A percentile compares a stretch with the other conserved stretches of the same genome.
These are phyloP conservation scores for Ispidina picta DNA, from an alignment of 2,797 vertebrate genomes.

Conservation along the genomic window DNA sequence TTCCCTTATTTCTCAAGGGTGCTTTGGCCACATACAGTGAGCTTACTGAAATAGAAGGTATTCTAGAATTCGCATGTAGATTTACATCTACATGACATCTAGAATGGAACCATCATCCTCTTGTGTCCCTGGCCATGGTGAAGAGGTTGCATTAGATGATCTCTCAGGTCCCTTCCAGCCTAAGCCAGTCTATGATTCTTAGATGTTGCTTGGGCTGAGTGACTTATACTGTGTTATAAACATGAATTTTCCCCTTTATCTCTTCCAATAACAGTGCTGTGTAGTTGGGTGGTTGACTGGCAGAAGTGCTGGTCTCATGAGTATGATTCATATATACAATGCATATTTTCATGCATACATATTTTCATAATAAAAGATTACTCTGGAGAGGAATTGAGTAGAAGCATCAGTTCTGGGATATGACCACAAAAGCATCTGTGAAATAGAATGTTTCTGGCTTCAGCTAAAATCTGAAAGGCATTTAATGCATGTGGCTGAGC, in stretches of 20 bases:
- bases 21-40: no score
- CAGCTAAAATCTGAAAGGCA: not conserved
- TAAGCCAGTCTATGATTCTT: no score
- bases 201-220: not conserved
- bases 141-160: no score
- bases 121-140: no score
- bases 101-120: no score
- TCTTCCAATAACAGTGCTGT: not conserved
- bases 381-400: not conserved
- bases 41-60: not conserved
- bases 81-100: no score
- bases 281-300: not conserved
- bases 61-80: not conserved
- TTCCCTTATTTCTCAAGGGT: not conserved
- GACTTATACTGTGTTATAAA: not conserved
- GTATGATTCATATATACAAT: not conserved
- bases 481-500: not conserved
- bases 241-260: not conserved
- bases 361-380: not conserved
- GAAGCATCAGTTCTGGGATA: not conserved
- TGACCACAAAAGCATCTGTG: not conserved
- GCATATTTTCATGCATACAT: no score
- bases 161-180: no score
- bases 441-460: not conserved
- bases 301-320: not conserved